A percentile compares a stretch with the other conserved stretches of the same genome.
Evolutionary conservation across 2,888 invertebrate genomes (phyloP).

Genomic region (Malachius bipustulatus): DNA sequence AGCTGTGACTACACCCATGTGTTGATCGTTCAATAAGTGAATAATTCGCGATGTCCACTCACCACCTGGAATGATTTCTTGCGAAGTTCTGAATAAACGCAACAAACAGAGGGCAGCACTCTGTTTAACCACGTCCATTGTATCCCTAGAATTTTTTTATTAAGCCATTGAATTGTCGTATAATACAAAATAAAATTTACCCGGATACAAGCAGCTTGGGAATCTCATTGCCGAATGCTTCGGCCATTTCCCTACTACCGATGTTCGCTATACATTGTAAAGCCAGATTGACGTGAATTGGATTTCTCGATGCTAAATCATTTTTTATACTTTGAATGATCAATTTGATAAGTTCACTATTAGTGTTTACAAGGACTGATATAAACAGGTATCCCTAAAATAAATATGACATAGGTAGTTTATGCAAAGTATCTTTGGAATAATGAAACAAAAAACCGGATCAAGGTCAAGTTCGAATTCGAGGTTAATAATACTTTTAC

Average conservation of each 20-base stretch:
- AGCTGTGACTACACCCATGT: slow-evolving; percentile 98
- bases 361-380: slow-evolving; percentile 97
- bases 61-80: slow-evolving; percentile 91
- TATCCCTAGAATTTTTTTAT: slow-evolving; percentile 57
- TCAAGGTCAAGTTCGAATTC: too few relatives aligned
- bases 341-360: slow-evolving; percentile 96
- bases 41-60: slow-evolving; percentile 99
- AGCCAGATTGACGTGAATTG: slow-evolving; percentile 96
- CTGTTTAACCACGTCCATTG: slow-evolving; percentile 99
- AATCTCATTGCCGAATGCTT: slow-evolving; percentile 95
- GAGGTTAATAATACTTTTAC: too few relatives aligned
- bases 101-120: slow-evolving; percentile 95
- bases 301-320: slow-evolving; percentile 92
- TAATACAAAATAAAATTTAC: slow-evolving; percentile 38
- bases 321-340: slow-evolving; percentile 99
- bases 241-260: slow-evolving; percentile 99
- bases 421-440: too few relatives aligned
- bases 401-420: too few relatives aligned
- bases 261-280: slow-evolving; percentile 99
- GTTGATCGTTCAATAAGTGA: slow-evolving; percentile 96
- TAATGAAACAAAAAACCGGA: too few relatives aligned
- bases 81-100: slow-evolving; percentile 85
- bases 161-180: neutral
- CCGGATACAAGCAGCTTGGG: slow-evolving; percentile 97
- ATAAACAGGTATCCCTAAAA: slow-evolving; percentile 96